Evolutionary conservation across 2,797 vertebrate species (phyloP).

Genomic region (Limnodromus scolopaceus): DNA sequence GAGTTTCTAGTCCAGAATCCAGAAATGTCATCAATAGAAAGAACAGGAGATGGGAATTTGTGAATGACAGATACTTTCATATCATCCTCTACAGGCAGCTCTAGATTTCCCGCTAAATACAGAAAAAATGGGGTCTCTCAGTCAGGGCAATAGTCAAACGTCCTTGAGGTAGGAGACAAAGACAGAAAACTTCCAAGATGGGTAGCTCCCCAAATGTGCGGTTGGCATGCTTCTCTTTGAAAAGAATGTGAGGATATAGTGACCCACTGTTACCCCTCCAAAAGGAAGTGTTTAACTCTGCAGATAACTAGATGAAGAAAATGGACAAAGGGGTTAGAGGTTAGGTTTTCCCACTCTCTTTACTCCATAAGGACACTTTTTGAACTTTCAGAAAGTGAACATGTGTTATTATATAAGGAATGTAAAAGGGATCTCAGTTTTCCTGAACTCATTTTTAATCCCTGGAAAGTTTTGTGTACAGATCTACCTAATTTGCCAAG

Average conservation of each 20-base stretch:
- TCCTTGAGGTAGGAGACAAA: background rate
- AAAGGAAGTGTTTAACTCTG: background rate
- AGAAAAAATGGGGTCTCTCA: background rate
- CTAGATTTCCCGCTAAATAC: background rate
- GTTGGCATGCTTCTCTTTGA: background rate
- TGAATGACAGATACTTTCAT: background rate
- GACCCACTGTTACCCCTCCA: accelerated
- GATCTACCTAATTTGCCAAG: background rate
- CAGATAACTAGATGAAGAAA: background rate
- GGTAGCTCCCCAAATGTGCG: background rate
- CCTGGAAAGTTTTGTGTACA: background rate
- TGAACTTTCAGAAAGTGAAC: background rate
- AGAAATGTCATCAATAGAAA: background rate
- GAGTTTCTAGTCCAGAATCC: background rate
- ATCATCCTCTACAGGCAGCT: background rate
- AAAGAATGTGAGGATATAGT: background rate
- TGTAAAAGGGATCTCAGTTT: background rate
- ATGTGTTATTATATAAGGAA: background rate
- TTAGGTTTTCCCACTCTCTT: background rate
- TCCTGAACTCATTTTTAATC: background rate
- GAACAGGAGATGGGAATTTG: background rate
- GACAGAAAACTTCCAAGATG: background rate
- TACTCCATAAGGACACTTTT: background rate
- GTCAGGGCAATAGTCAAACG: background rate
- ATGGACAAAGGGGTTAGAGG: background rate